Evolutionary conservation across 2,888 invertebrate genomes (phyloP).

Genomic region (Hyalella azteca): DNA sequence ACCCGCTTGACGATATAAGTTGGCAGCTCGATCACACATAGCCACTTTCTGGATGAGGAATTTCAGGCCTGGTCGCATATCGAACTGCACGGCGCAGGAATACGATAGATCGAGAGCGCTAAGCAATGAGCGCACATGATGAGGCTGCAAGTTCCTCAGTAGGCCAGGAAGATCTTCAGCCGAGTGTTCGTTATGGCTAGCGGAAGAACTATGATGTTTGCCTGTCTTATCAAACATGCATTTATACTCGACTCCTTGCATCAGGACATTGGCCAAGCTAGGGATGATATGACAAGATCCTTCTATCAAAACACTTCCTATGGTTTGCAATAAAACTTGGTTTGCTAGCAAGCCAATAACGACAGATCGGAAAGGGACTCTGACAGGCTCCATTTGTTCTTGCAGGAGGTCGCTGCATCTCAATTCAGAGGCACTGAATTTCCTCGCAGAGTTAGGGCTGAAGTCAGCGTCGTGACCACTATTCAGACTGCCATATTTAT

Average conservation of each 20-base stretch:
- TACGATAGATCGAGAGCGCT: slow-evolving; percentile 83
- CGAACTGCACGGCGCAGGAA: slow-evolving; percentile 82
- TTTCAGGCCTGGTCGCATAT: slow-evolving; percentile 87
- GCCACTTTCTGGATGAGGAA: slow-evolving; percentile 93
- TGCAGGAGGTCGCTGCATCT: neutral
- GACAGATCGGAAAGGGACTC: slow-evolving; percentile 85
- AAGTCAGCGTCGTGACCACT: neutral
- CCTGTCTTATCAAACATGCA: neutral
- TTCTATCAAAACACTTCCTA: slow-evolving; percentile 84
- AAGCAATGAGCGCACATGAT: slow-evolving; percentile 74
- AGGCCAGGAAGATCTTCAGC: slow-evolving; percentile 61
- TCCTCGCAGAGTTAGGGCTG: neutral
- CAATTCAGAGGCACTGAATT: neutral
- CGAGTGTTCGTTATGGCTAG: neutral
- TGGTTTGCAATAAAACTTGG: slow-evolving; percentile 88
- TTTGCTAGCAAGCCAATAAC: slow-evolving; percentile 89
- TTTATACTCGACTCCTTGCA: slow-evolving; percentile 17
- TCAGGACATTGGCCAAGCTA: slow-evolving; percentile 63
- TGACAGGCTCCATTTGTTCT: slow-evolving; percentile 63
- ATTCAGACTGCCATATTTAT: neutral
- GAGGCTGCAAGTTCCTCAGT: slow-evolving; percentile 64
- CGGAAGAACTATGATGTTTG: neutral
- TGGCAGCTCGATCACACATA: slow-evolving; percentile 82
- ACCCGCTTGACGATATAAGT: slow-evolving; percentile 89
- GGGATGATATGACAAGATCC: slow-evolving; percentile 72